Evolutionary conservation across 2,113 vertebrate species (phyloP), one percentile per base, ranked within the genome.

Genomic region (Nestor notabilis): DNA sequence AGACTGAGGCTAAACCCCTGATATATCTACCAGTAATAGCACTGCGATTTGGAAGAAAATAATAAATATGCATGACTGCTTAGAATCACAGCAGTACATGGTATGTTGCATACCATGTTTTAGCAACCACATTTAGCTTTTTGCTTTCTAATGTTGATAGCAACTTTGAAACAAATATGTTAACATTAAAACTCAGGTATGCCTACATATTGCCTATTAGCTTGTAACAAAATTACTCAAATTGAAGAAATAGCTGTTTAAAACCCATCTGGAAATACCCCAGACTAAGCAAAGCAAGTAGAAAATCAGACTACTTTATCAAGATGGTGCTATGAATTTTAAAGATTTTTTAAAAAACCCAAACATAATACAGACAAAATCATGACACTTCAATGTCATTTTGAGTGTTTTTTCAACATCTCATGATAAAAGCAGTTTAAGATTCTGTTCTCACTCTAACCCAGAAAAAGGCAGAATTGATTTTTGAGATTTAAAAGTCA

Each of bases 301-400:
- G 97, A 97, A 98, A 98, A 98, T 97, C 97, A 97, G 92, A 77
- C 94, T 97, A 97, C 91, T 98, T 98, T 98, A 98, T 98, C 97
- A 98, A 97, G 97, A 97, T 97, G 95, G 95, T 97, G 97, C 90
- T 97, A 86, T 95, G 97, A 98, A 98, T 98, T 97, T 98, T 97
- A 98, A 98, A 96, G 95, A 94, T 97, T 96, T 96, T 97, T 94
- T 72, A 1, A 10, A 92, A 97, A 97, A 95, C 28, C 5, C 21
- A 64, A 56, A 96, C 84, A 79, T 94, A 97, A 96, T 84, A 85
- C 83, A 97, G 91, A 94, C 96, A 96, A 98, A 97, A 98, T 97
- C 97, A 97, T 95, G 96, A 96, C 91, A 97, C 95, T 96, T 98
- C 98, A 98, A 94, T 96, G 96, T 97, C 96, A 98, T 97, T 97